These are phyloP conservation scores for Chrysodeixis includens DNA, from an alignment of 2,888 invertebrate genomes.

Conservation along the genomic window DNA sequence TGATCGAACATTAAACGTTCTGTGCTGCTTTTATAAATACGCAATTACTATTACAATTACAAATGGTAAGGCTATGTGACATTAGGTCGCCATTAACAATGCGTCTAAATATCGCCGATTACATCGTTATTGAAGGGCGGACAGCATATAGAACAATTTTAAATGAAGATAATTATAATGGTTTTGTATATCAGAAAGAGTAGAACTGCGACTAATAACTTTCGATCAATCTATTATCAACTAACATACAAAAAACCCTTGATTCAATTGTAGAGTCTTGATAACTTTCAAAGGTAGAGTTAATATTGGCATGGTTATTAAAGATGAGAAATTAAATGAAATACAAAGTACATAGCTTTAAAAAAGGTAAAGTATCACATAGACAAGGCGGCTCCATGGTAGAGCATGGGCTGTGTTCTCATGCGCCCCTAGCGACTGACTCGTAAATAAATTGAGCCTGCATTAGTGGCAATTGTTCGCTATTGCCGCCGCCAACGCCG, in stretches of 20 bases:
- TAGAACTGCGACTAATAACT: neutral
- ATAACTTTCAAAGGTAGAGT: neutral
- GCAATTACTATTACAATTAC: slow-evolving; percentile 61
- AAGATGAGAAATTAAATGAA: too few relatives aligned
- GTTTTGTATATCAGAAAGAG: slow-evolving; percentile 14
- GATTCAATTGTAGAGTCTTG: too few relatives aligned
- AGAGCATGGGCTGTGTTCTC: slow-evolving; percentile 65
- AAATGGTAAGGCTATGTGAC: slow-evolving; percentile 35
- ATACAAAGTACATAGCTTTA: too few relatives aligned
- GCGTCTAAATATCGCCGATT: slow-evolving; percentile 34
- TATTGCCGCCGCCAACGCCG: slow-evolving; percentile 74
- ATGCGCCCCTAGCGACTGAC: slow-evolving; percentile 83
- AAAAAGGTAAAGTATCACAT: neutral
- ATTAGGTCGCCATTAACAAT: slow-evolving; percentile 54
- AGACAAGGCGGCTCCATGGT: slow-evolving; percentile 68
- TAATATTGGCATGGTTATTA: too few relatives aligned
- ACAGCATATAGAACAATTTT: slow-evolving; percentile 51
- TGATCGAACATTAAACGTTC: slow-evolving; percentile 61
- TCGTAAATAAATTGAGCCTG: slow-evolving; percentile 89
- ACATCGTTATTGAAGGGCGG: slow-evolving; percentile 34
- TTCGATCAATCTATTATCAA: neutral
- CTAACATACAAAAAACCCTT: neutral
- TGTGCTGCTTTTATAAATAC: slow-evolving; percentile 65
- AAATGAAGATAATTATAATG: slow-evolving; percentile 33
- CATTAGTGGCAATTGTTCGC: slow-evolving; percentile 89